Base-by-base conservation (phyloP, 2,113 vertebrate species). In the Dipodomys spectabilis region DNA sequence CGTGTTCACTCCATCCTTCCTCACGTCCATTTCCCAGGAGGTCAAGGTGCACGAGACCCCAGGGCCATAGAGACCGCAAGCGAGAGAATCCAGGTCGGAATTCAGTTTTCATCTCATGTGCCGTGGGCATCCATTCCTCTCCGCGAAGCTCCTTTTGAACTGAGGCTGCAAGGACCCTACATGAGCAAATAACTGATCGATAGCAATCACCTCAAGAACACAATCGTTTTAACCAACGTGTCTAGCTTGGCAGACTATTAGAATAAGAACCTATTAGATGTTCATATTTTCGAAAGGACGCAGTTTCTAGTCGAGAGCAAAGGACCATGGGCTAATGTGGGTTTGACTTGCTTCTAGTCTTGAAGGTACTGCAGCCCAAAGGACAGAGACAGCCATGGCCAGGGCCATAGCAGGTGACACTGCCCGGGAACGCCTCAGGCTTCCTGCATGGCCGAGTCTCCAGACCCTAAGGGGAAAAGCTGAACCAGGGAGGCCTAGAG, bases 321-420 rank as follows among this genome's bases (percentile, higher is more conserved):
- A 62, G 6, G 7, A 28, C 57, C 44, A 60, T 13, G 30, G 73
- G 72, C 4, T 25, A 69, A 65, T 23, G 7, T 27, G 1, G 27
- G 19, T 12, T 35, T 32, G 1, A 6, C 81, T 23, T 18, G 2
- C 53, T 20, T 28, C 9, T 8, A 72, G 32, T 65, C 65, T 5
- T 13, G 5, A 13, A 23, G 39, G 2, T 44, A 7, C 25, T 2
- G 9, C 22, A n/a, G 32, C 30, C n/a, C 2, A 6, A 20, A 22
- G 62, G 2, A 18, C 44, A 49, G 25, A 68, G n/a, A 10, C 0
- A 6, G 49, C n/a, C 13, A 5, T 0, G 2, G 3, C 7, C 23
- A 19, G 10, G 2, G 0, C 39, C 7, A 28, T 30, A 16, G 39
- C 6, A 18, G 45, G 39, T 7, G 12, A 15, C 19, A 0, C 28